Evolutionary conservation across 2,888 invertebrate genomes (phyloP).

Genomic region (Lasioglossum morio): DNA sequence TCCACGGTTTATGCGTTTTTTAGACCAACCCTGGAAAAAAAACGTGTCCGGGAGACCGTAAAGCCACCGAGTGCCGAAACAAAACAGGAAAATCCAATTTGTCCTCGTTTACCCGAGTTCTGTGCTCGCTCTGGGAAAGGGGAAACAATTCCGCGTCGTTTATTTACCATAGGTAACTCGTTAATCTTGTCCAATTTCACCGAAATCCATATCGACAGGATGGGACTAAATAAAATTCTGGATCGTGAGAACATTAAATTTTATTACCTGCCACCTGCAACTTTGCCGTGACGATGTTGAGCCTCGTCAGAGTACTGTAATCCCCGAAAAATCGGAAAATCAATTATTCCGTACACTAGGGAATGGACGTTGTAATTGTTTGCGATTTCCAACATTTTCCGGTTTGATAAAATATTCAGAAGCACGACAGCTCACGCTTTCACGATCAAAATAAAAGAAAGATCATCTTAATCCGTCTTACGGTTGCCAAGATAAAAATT

Average conservation of each 20-base stretch:
- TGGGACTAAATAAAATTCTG: not conserved
- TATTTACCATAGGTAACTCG: not conserved
- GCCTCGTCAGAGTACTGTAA: too few species aligned
- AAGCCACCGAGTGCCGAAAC: not conserved
- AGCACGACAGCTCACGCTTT: too few species aligned
- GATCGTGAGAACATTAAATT: not conserved
- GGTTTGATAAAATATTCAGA: not conserved
- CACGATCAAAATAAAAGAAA: not conserved
- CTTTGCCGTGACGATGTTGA: not conserved
- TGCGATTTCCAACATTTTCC: not conserved
- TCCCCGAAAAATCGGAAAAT: not conserved
- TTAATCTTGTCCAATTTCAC: not conserved
- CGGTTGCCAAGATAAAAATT: not conserved
- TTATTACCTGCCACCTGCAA: not conserved
- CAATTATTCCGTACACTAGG: not conserved
- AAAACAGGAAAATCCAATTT: not conserved
- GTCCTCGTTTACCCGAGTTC: not conserved
- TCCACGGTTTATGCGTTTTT: not conserved
- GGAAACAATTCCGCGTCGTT: slow-evolving; percentile 4
- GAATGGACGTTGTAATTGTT: not conserved
- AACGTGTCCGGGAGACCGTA: not conserved
- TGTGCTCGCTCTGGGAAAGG: too few species aligned
- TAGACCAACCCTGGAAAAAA: not conserved
- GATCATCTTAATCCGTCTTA: not conserved
- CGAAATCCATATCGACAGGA: not conserved